Conservation (phyloP, 2,888 invertebrate species). For the Sinelater perroti region DNA sequence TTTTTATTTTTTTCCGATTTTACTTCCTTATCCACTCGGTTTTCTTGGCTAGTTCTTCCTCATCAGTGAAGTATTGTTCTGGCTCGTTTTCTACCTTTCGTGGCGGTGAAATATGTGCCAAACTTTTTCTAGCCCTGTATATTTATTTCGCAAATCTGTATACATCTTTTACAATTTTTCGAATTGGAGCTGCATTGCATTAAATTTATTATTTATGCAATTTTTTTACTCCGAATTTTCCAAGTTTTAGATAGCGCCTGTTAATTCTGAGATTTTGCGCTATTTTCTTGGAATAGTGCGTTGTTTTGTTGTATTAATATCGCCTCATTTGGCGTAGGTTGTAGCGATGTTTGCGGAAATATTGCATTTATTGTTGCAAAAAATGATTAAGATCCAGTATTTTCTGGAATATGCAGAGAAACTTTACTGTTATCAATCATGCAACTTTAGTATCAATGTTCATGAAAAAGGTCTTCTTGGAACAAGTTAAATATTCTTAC, state of each 20-base stretch:
- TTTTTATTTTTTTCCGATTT: constrained; percentile 31
- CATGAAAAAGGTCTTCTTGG: too few species aligned
- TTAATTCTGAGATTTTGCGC: constrained; percentile 21
- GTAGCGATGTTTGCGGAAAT: too few species aligned
- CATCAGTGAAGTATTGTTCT: constrained; percentile 22
- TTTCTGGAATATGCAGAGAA: too few species aligned
- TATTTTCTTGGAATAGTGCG: too few species aligned
- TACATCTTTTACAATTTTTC: constrained; percentile 16
- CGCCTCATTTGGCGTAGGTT: too few species aligned
- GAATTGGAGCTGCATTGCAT: constrained; percentile 16
- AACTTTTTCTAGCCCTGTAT: constrained; percentile 11
- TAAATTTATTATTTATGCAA: constrained; percentile 17
- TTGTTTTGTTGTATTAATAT: too few species aligned
- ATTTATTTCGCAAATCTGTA: constrained; percentile 17
- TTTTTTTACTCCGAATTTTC: constrained; percentile 12
- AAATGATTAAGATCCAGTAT: too few species aligned
- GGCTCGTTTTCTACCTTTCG: neutral
- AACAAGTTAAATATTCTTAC: too few species aligned
- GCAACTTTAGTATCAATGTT: too few species aligned
- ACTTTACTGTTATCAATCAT: too few species aligned
- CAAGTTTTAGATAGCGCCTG: constrained; percentile 18
- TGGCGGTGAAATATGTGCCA: constrained; percentile 13
- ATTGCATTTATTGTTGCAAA: too few species aligned
- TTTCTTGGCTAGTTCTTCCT: constrained; percentile 16
- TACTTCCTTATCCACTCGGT: constrained; percentile 20